Conservation (phyloP, 2,797 vertebrate genomes). For the Parauchenoglanis ngamensis region DNA sequence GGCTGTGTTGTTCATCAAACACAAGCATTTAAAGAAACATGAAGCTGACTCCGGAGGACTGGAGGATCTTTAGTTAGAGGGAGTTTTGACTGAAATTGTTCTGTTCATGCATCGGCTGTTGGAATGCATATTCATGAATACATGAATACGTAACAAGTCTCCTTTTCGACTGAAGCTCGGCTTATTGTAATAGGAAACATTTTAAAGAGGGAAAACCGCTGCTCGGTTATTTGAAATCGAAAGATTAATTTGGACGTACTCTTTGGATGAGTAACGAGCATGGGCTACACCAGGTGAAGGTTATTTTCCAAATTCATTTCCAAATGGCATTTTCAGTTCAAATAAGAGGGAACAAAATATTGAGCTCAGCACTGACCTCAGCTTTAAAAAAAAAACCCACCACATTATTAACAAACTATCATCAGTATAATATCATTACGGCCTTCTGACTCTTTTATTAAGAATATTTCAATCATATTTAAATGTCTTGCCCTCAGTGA, state of each 20-base stretch:
- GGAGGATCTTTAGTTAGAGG: slow-evolving; percentile 36
- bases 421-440: neutral
- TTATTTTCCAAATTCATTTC: neutral
- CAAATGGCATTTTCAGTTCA: neutral
- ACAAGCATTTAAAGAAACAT: slow-evolving; percentile 45
- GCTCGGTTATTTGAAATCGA: neutral
- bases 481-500: neutral
- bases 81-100: slow-evolving; percentile 50
- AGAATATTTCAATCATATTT: neutral
- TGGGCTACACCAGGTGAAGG: neutral
- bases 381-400: neutral
- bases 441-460: neutral
- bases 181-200: neutral
- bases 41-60: slow-evolving; percentile 32
- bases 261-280: neutral
- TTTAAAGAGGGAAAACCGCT: neutral
- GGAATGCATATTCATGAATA: slow-evolving; percentile 56
- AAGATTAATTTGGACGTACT: neutral
- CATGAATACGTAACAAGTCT: neutral
- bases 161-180: neutral
- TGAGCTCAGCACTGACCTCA: neutral
- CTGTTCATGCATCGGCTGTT: slow-evolving; percentile 32
- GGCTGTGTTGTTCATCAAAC: slow-evolving; percentile 49
- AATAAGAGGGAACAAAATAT: too few relatives aligned
- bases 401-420: neutral